Base-by-base conservation (phyloP, 2,888 invertebrate genomes). In the Papilio elwesi region DNA sequence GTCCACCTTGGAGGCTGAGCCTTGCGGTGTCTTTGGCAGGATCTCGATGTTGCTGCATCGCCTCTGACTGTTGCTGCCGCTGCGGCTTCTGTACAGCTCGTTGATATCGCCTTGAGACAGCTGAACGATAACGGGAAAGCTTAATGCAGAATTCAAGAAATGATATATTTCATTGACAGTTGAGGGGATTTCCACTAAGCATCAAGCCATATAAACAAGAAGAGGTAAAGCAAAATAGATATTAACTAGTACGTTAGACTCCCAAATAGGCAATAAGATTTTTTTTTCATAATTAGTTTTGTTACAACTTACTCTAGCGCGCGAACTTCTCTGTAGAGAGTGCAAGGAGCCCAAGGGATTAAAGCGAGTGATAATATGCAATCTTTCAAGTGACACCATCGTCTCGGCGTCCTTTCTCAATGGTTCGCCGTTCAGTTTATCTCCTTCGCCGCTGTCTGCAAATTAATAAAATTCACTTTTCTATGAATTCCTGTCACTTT, bases 301-400 rank as follows among this genome's bases (percentile, higher is more conserved):
- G 26, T 26, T 26, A 26, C 4, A 13, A 79, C 86, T 81, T 80
- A 93, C 90, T 85, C 94, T 89, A 69, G 95, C 95, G 74, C 95
- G 89, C 5, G 95, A 95, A 64, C 95, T 95, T 80, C 96, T 90
- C 0, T 96, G 96, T 78, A 97, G 83, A 0, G 97, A 97, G 76
- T 96, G 95, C 65, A 97, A 87, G 48, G 97, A 97, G 63, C 97
- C 97, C 72, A 97, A 94, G 77, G 96, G 96, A 85, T 97, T 97
- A 86, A 95, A 96, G 79, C 97, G 95, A 6, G 96, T 96, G 90
- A 97, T 96, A 79, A 97, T 94, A 83, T 96, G 96, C 63, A 97
- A 87, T 59, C 97, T 91, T 85, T 97, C 97, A 74, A 96, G 87
- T 57, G 96, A 96, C 82, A 96, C 95, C 93, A 96, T 96, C 0